Evolutionary conservation across 2,113 vertebrate species (phyloP).

Genomic region (Dissostichus mawsoni): DNA sequence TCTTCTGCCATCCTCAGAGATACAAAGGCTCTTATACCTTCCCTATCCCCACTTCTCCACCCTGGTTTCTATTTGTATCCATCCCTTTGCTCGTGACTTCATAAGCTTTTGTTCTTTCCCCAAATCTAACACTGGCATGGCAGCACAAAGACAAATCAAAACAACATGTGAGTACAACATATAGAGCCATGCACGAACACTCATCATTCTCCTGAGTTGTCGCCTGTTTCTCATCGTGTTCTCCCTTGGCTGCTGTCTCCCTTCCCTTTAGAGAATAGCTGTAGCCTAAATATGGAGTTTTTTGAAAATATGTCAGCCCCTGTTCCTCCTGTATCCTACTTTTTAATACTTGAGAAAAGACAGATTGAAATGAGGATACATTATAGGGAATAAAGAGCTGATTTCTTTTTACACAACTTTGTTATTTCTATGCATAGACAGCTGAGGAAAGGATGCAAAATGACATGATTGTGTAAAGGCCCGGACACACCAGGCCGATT

Average conservation of each 20-base stretch:
- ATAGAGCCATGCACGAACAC: not conserved
- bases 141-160: slow-evolving; percentile 16
- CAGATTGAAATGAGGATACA: not conserved
- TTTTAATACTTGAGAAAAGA: slow-evolving; percentile 9
- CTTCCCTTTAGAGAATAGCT: slow-evolving; percentile 32
- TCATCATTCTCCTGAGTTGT: not conserved
- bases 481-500: too few species aligned
- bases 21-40: slow-evolving; percentile 24
- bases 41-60: not conserved
- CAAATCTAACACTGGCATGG: slow-evolving; percentile 16
- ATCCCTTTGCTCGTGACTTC: slow-evolving; percentile 31
- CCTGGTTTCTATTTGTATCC: slow-evolving; percentile 23
- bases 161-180: slow-evolving; percentile 14
- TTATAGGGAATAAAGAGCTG: not conserved
- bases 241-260: slow-evolving; percentile 15
- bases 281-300: slow-evolving; percentile 34
- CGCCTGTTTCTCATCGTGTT: not conserved
- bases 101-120: slow-evolving; percentile 12
- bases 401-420: not conserved
- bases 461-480: too few species aligned
- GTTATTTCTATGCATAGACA: not conserved
- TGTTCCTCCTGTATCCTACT: slow-evolving; percentile 25
- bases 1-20: slow-evolving; percentile 51
- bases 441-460: too few species aligned
- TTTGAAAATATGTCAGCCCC: slow-evolving; percentile 18